A percentile compares a stretch with the other conserved stretches of the same genome.
Evolutionary conservation across 2,113 vertebrate species (phyloP).

Genomic region (Callorhinus ursinus): DNA sequence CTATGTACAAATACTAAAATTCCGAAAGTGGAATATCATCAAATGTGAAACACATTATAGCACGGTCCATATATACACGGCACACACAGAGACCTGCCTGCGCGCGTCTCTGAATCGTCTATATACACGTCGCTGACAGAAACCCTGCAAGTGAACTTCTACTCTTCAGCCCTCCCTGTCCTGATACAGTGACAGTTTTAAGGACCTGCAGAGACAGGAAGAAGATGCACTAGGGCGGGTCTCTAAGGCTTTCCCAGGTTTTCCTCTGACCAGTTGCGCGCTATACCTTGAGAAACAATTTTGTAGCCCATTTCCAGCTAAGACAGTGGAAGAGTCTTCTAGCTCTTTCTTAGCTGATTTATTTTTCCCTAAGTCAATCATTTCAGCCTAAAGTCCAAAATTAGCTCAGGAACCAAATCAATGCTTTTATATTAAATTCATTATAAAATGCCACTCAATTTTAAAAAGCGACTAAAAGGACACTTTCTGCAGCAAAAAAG

Average conservation of each 20-base stretch:
- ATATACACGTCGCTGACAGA: constrained; percentile 64
- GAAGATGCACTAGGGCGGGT: constrained; percentile 11
- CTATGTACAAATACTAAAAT: constrained; percentile 87
- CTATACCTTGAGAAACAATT: background rate
- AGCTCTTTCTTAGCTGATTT: background rate
- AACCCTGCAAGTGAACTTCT: background rate
- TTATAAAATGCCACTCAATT: constrained; percentile 64
- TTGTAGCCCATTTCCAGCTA: background rate
- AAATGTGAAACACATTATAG: constrained; percentile 87
- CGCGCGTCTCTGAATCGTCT: constrained; percentile 43
- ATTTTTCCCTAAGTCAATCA: background rate
- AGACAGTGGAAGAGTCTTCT: background rate
- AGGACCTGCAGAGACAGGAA: constrained; percentile 35
- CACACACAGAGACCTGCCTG: constrained; percentile 62
- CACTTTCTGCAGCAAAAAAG: constrained; percentile 79
- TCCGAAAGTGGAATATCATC: constrained; percentile 86
- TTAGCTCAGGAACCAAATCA: background rate
- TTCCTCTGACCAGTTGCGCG: background rate
- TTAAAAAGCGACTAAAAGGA: constrained; percentile 72
- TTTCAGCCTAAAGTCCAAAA: constrained; percentile 48
- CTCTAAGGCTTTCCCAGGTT: background rate
- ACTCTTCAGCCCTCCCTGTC: background rate
- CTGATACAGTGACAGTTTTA: background rate
- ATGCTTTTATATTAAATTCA: constrained; percentile 61
- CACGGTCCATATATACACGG: constrained; percentile 78